Base-by-base conservation (phyloP, 2,888 invertebrate species). In the Xanthia icteritia region DNA sequence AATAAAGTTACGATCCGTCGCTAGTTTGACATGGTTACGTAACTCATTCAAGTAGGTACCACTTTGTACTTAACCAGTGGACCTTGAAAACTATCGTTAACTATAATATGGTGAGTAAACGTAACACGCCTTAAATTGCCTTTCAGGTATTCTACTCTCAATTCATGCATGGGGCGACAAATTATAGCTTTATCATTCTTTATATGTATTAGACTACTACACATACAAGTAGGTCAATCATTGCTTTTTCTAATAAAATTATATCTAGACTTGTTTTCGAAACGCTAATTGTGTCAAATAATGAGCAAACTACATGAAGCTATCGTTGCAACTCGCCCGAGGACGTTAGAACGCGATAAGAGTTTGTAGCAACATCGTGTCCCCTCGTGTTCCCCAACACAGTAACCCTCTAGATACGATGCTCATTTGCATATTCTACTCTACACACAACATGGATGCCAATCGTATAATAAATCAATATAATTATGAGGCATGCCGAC, bases 31-130 rank as follows among this genome's bases (percentile, higher is more conserved):
- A 66, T n/a, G 84, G 11, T 86, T 83, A 86, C 83, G 87, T 69
- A 87, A 84, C 80, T 86, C 83, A 83, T 69, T 72, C 87, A 84
- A 84, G 81, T 82, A 75, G 58, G n/a, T 82, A 73, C 61, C 69
- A 65, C 79, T 70, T 36, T 73, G 72, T 80, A 70, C 81, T 79
- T 13, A n/a, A 69, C 75, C 69, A 64, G 68, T 54, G 66, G 77
- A 78, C 81, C 84, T 71, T 86, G 79, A 79, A 76, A 76, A 69
- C 71, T 68, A 76, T 77, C 70, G 69, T 76, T 66, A 73, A 81
- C 67, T 31, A 60, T 56, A 76, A 4, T 63, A 60, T 65, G 63
- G 39, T 45, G 73, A 60, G 76, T 58, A 70, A 70, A 77, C 68
- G 65, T 73, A 70, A 75, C 74, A 79, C 79, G 86, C 69, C 72